Evolutionary conservation across 2,113 vertebrate species (phyloP).

Genomic region (Perccottus glenii): DNA sequence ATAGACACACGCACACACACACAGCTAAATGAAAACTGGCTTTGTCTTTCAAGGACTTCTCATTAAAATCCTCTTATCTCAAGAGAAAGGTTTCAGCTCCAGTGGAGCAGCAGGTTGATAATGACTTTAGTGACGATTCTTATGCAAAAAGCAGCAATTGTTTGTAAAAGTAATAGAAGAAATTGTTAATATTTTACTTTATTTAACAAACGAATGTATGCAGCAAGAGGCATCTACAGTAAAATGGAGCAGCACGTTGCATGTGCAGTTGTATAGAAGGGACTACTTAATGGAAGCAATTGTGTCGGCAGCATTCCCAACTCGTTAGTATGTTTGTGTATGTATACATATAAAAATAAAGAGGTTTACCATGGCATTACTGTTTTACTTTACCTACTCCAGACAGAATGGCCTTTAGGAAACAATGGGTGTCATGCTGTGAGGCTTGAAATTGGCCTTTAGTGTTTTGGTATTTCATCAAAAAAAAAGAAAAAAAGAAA

Average conservation of each 20-base stretch:
- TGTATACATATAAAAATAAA: no score
- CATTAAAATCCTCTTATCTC: conserved; percentile 68
- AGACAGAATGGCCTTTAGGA: neutral
- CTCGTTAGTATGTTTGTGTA: no score
- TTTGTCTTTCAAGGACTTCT: conserved; percentile 51
- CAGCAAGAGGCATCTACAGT: neutral
- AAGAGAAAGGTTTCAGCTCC: conserved; percentile 41
- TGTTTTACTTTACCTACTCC: no score
- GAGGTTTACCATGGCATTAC: no score
- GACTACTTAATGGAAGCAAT: no score
- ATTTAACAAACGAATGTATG: conserved; percentile 7
- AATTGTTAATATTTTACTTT: neutral
- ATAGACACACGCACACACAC: conserved; percentile 29
- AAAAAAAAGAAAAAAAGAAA: no score
- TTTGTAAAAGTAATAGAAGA: conserved; percentile 49
- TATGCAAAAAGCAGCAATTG: conserved; percentile 19
- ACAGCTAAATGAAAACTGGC: conserved; percentile 49
- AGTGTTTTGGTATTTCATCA: neutral
- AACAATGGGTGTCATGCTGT: neutral
- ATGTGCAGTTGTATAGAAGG: no score
- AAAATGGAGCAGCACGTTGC: neutral
- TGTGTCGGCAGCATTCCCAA: no score
- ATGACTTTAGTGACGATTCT: conserved; percentile 48
- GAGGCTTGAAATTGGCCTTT: conserved; percentile 2
- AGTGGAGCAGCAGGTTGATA: conserved; percentile 49